These are phyloP conservation scores for Aphrophora alni DNA, from an alignment of 2,888 invertebrate genomes.

Conservation along the genomic window DNA sequence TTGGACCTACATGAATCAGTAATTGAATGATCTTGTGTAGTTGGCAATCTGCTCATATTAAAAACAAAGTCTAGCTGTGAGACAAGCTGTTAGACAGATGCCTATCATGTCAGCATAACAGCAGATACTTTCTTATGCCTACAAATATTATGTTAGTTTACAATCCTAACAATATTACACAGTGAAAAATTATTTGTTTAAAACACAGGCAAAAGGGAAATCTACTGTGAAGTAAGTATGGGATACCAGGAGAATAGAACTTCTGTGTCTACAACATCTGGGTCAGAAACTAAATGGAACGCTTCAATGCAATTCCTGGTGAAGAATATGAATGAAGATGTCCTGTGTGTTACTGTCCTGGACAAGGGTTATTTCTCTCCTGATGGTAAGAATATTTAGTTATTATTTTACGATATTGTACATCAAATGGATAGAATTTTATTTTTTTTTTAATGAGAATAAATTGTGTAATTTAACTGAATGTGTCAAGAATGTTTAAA, in stretches of 20 bases:
- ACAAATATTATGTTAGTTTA: too few species aligned
- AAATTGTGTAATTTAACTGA: too few species aligned
- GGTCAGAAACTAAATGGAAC: constrained; percentile 71
- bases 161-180: too few species aligned
- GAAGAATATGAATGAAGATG: constrained; percentile 70
- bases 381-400: constrained; percentile 64
- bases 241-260: constrained; percentile 75
- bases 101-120: too few species aligned
- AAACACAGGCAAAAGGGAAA: constrained; percentile 67
- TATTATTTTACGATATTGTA: neutral
- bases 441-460: neutral
- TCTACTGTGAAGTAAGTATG: constrained; percentile 76
- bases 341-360: constrained; percentile 71
- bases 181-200: neutral
- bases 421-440: constrained; percentile 26
- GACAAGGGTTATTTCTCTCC: constrained; percentile 75
- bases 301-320: constrained; percentile 78
- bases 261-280: constrained; percentile 64
- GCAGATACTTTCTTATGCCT: too few species aligned
- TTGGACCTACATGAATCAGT: too few species aligned
- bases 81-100: too few species aligned
- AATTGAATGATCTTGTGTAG: too few species aligned
- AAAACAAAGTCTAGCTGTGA: too few species aligned
- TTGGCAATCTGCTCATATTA: too few species aligned
- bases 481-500: too few species aligned